Percentiles rank a stretch among this genome's conserved stretches.
Conservation (phyloP, 2,888 invertebrate genomes). For the Perizoma affinitatum region DNA sequence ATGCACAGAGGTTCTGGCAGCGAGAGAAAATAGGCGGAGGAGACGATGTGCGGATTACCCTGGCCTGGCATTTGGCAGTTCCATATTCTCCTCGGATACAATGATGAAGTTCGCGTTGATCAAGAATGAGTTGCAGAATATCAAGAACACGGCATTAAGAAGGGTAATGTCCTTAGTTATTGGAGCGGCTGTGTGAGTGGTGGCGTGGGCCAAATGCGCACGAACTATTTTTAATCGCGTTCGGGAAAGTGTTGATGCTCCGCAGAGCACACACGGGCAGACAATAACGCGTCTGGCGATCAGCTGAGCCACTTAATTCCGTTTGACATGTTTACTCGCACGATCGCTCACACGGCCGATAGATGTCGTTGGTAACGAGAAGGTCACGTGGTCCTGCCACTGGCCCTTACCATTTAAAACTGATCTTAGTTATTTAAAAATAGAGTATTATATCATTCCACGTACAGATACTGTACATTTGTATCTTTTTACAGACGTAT, state of each 20-base stretch:
- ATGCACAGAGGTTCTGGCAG: constrained; percentile 94
- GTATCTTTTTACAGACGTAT: too few relatives aligned
- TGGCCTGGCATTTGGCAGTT: constrained; percentile 94
- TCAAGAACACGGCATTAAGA: constrained; percentile 97
- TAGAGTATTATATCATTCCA: too few relatives aligned
- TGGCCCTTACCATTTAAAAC: constrained; percentile 41
- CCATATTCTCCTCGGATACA: constrained; percentile 97
- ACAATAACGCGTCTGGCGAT: constrained; percentile 67
- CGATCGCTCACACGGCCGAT: constrained; percentile 55
- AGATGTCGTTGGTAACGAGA: constrained; percentile 67
- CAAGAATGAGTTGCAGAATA: constrained; percentile 98
- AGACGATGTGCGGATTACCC: constrained; percentile 96
- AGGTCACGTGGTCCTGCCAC: constrained; percentile 44
- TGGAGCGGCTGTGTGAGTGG: constrained; percentile 69
- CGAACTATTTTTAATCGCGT: constrained; percentile 78
- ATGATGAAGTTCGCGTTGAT: constrained; percentile 99
- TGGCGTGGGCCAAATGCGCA: constrained; percentile 77
- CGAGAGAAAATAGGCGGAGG: constrained; percentile 90
- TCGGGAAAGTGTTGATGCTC: constrained; percentile 63
- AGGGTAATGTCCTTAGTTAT: constrained; percentile 90
- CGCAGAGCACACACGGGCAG: constrained; percentile 47
- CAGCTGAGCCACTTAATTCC: constrained; percentile 79
- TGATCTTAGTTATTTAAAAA: background rate
- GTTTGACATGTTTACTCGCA: constrained; percentile 78
- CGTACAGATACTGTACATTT: too few relatives aligned